A percentile compares a stretch with the other conserved stretches of the same genome.
Conservation (phyloP, 2,797 vertebrate genomes). For the Gallirallus australis region DNA sequence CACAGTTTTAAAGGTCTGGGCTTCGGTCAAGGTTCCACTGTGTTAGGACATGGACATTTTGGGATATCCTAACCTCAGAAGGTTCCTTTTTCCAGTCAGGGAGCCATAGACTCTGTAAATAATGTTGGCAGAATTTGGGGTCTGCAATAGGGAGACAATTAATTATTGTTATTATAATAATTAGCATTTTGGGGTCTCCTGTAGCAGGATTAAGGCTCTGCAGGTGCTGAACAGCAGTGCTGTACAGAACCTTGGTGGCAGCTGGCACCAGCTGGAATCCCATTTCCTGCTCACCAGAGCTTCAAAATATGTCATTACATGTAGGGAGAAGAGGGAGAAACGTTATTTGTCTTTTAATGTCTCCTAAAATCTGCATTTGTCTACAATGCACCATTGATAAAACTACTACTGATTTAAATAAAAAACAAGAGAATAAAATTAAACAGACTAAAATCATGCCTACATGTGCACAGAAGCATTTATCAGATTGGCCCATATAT, state of each 20-base stretch:
- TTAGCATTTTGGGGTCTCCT: background rate
- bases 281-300: conserved; percentile 71
- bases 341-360: conserved; percentile 48
- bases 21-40: background rate
- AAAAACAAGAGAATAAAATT: conserved; percentile 14
- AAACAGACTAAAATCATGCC: background rate
- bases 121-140: background rate
- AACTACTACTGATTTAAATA: conserved; percentile 39
- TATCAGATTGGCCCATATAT: background rate
- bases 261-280: conserved; percentile 72
- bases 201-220: conserved; percentile 38
- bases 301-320: conserved; percentile 62
- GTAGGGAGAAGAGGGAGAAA: conserved; percentile 39
- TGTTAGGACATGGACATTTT: background rate
- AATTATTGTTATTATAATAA: background rate
- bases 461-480: background rate
- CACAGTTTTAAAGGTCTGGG: background rate
- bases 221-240: conserved; percentile 51
- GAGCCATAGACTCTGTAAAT: background rate
- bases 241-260: conserved; percentile 45
- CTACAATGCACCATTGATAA: background rate
- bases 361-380: conserved; percentile 41
- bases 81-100: background rate
- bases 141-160: background rate
- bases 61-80: background rate